Percentiles rank a stretch among this genome's conserved stretches.
These are phyloP conservation scores for Phainopepla nitens DNA, from an alignment of 2,113 vertebrate genomes.

Conservation along the genomic window DNA sequence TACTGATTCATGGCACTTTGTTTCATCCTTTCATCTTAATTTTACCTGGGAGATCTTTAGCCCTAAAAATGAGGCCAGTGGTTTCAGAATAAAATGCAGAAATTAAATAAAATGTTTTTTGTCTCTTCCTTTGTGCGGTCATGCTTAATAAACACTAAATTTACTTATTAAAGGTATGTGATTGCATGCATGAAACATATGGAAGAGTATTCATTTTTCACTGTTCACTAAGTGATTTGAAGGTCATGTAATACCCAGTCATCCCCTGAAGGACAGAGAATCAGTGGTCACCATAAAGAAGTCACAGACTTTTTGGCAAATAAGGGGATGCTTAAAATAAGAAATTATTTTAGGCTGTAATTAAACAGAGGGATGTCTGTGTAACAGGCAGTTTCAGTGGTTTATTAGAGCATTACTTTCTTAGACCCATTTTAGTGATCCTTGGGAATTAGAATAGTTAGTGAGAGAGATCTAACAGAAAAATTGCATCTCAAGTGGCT, in stretches of 20 bases:
- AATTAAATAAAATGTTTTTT: not conserved
- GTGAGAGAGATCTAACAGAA: not conserved
- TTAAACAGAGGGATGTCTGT: not conserved
- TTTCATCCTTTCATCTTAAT: not conserved
- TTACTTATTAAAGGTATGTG: not conserved
- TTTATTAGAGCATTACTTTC: not conserved
- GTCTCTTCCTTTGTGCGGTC: not conserved
- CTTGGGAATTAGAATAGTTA: not conserved
- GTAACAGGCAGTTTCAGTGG: not conserved
- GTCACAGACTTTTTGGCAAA: not conserved
- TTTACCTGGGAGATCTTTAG: not conserved
- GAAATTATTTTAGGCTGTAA: not conserved
- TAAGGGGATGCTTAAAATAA: not conserved
- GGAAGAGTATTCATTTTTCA: not conserved
- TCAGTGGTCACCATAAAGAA: not conserved
- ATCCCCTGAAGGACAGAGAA: not conserved
- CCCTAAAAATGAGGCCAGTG: not conserved
- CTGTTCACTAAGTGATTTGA: not conserved
- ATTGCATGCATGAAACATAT: not conserved
- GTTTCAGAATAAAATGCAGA: conserved; percentile 29
- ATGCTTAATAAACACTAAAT: conserved; percentile 12
- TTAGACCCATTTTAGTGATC: not conserved
- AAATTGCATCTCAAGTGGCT: not conserved
- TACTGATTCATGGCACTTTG: not conserved
- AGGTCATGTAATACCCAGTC: not conserved